phyloP scores from a whole-genome alignment of 2,113 vertebrate genomes.

The Leiothrix lutea region DNA sequence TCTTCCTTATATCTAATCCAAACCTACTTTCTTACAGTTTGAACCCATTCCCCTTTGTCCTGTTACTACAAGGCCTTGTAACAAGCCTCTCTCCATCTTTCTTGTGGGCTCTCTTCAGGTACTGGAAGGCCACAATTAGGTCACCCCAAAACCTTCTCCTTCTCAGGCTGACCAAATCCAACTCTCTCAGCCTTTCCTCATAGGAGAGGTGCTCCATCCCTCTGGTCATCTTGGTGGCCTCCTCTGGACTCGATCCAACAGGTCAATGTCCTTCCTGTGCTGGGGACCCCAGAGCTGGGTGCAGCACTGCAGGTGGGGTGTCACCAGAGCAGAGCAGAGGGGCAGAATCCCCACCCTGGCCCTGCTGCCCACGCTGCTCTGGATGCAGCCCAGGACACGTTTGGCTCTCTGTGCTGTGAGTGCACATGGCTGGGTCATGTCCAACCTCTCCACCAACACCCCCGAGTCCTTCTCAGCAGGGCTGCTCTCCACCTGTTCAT shows the following conservation, averaged over 20 bases:
- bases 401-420: background rate
- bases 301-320: background rate
- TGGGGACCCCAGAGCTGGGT: background rate
- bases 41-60: background rate
- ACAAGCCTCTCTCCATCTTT: background rate
- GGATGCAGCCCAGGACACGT: background rate
- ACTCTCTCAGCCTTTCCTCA: background rate
- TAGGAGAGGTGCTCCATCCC: background rate
- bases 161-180: background rate
- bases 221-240: background rate
- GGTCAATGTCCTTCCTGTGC: background rate
- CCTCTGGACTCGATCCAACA: accelerated
- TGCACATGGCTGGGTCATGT: background rate
- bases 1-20: background rate
- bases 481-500: background rate
- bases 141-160: background rate
- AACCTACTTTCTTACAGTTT: background rate
- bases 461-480: background rate
- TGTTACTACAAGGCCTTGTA: background rate
- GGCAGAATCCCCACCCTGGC: background rate
- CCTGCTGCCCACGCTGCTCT: background rate
- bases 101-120: background rate
- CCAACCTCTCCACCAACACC: background rate
- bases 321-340: background rate
- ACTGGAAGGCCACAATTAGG: background rate